Evolutionary conservation across 2,113 vertebrate species (phyloP), one percentile per base, ranked within the genome.

Genomic region (Nothobranchius furzeri): DNA sequence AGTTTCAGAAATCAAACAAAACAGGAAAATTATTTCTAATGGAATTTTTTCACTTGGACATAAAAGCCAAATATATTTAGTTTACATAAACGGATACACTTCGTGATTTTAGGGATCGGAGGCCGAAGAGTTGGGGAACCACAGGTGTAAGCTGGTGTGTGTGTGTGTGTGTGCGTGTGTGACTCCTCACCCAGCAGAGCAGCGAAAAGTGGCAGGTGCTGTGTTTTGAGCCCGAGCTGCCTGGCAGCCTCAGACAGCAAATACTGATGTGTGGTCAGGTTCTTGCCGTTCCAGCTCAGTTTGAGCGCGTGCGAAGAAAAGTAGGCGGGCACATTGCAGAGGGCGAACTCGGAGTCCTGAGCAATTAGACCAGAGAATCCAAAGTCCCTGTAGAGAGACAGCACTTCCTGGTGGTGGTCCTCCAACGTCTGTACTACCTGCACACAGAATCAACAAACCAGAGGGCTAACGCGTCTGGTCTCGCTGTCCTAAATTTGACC

Each of bases 271-370:
- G 95, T 96, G 81, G 95, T 96, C 68, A 97, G 93, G 89, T 96
- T 96, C 81, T 97, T 97, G 77, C 96, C 95, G 20, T 97, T 97
- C 95, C 95, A 96, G 90, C 95, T 96, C 70, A 97, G 92, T 84
- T 96, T 97, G 84, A 96, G 94, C 6, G 95, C 94, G 40, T 96
- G 95, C 4, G 95, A 96, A 56, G 95, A 96, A 83, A 96, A 96
- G 86, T 97, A 96, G 81, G 93, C 94, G 6, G 95, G 95, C 56
- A 96, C 94, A 70, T 95, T 96, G 90, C 94, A 96, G 83, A 96
- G 93, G 3, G 96, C 95, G 48, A 95, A 97, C 88, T 97, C 96
- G 0, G 96, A 95, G 77, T 97, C 95, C 78, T 96, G 95, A 84
- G 95, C 96, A 15, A 97, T 95, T 69, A 96, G 93, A 62, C 96